Percentiles rank a stretch among this genome's conserved stretches.
Evolutionary conservation across 2,113 vertebrate genomes (phyloP).

Genomic region (Burhinus bistriatus): DNA sequence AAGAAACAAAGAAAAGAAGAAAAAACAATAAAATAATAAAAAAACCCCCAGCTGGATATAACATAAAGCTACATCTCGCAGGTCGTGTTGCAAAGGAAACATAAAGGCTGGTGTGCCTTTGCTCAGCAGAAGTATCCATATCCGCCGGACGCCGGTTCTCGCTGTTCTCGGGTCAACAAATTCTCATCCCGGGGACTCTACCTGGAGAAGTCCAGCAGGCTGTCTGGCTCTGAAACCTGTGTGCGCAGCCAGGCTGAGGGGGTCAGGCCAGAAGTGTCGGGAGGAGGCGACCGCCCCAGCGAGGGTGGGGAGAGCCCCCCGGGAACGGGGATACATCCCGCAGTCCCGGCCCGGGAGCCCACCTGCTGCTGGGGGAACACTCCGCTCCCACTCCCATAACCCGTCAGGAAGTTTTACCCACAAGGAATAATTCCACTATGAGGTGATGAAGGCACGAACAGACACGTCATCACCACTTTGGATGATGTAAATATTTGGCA

Average conservation of each 20-base stretch:
- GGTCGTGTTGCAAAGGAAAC: slow-evolving; percentile 13
- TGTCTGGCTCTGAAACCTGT: background rate
- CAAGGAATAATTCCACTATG: background rate
- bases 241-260: fast-evolving
- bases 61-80: slow-evolving; percentile 38
- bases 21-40: background rate
- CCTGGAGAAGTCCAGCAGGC: background rate
- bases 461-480: background rate
- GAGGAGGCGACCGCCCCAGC: fast-evolving
- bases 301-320: background rate
- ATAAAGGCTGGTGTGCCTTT: background rate
- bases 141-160: background rate
- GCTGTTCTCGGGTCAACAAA: background rate
- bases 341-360: background rate
- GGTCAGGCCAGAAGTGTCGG: background rate
- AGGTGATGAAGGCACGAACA: background rate
- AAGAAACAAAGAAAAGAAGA: background rate
- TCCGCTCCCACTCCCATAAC: background rate
- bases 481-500: slow-evolving; percentile 7
- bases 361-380: background rate
- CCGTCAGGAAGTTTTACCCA: background rate
- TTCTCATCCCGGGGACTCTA: background rate
- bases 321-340: background rate
- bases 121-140: background rate
- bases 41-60: slow-evolving; percentile 8